These are phyloP conservation scores for Bombus terrestris DNA, from an alignment of 1,140 invertebrate species.

Conservation along the genomic window DNA sequence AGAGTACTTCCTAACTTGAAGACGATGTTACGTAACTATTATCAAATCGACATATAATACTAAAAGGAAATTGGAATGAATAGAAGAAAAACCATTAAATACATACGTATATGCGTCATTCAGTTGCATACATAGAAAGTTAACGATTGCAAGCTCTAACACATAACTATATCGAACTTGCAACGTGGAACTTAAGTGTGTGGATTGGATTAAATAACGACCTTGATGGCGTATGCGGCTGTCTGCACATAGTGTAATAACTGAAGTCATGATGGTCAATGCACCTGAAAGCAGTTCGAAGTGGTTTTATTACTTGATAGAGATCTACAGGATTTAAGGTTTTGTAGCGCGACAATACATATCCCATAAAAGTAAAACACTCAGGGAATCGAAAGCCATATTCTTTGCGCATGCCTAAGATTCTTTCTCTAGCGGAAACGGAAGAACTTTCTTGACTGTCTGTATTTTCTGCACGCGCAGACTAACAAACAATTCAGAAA, in stretches of 20 bases:
- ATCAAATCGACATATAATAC: not conserved
- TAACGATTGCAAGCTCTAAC: slow-evolving; percentile 10
- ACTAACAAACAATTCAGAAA: no score
- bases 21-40: slow-evolving; percentile 14
- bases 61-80: not conserved
- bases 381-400: no score
- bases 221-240: slow-evolving; percentile 50
- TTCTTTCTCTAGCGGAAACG: no score
- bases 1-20: not conserved
- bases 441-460: no score
- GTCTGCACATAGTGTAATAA: slow-evolving; percentile 28
- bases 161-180: slow-evolving; percentile 6
- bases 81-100: not conserved
- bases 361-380: no score
- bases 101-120: not conserved
- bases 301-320: slow-evolving; percentile 2
- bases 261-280: slow-evolving; percentile 50
- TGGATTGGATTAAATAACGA: slow-evolving; percentile 64
- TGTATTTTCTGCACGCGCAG: no score
- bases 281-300: slow-evolving; percentile 48
- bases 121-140: not conserved
- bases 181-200: slow-evolving; percentile 28
- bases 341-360: no score
- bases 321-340: not conserved
- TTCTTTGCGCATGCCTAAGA: no score